Percentiles rank a stretch among this genome's conserved stretches.
Evolutionary conservation across 2,113 vertebrate species (phyloP).

Genomic region (Odocoileus hemionus): DNA sequence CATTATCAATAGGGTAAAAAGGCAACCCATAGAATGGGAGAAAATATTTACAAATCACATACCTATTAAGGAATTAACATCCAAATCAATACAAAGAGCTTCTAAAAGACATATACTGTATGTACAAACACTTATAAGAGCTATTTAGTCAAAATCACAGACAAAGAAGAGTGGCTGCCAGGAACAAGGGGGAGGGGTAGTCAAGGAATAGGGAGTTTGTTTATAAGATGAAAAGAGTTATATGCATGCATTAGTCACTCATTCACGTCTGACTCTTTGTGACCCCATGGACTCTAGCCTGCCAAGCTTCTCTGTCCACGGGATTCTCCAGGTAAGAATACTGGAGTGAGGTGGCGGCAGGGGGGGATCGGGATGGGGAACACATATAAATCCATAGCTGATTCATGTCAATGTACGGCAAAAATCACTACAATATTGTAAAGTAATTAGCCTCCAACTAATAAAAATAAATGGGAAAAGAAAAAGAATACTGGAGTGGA

Average conservation of each 20-base stretch:
- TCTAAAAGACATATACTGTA: not conserved
- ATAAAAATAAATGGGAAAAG: too few species aligned
- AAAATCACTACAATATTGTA: too few species aligned
- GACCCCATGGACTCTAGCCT: not conserved
- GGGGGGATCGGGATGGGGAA: too few species aligned
- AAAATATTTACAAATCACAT: not conserved
- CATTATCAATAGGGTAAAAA: not conserved
- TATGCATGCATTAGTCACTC: rapidly evolving
- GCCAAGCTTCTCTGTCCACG: not conserved
- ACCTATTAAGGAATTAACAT: not conserved
- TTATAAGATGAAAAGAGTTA: not conserved
- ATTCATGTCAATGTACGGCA: too few species aligned
- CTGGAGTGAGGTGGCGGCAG: not conserved
- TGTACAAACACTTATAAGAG: not conserved
- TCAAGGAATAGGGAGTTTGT: not conserved
- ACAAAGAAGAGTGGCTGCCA: not conserved
- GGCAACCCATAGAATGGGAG: not conserved
- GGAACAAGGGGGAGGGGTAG: not conserved
- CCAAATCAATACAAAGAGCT: not conserved
- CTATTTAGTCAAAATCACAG: not conserved
- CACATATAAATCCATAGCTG: too few species aligned
- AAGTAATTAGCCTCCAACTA: too few species aligned
- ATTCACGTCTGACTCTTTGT: not conserved
- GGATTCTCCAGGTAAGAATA: not conserved
- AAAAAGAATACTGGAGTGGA: not conserved